These are phyloP conservation scores for Alexandromys fortis DNA, from an alignment of 2,113 vertebrate genomes.

Conservation along the genomic window DNA sequence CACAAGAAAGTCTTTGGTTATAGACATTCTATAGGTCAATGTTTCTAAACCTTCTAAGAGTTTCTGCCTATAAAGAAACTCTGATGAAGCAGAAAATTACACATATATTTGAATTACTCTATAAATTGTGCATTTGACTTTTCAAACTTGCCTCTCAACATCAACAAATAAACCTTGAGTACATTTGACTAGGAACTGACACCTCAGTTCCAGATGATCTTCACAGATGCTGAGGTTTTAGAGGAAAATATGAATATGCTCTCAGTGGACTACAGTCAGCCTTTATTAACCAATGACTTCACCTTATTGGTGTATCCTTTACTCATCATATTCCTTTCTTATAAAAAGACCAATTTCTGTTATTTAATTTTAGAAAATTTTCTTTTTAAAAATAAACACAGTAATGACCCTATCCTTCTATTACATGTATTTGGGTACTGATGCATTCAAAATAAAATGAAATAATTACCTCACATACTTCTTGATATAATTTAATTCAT, in stretches of 20 bases:
- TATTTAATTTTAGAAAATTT: constrained; percentile 71
- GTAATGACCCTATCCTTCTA: constrained; percentile 68
- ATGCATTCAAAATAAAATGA: background rate
- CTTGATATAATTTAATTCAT: background rate
- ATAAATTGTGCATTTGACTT: background rate
- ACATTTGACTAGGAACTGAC: background rate
- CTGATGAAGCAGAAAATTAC: background rate
- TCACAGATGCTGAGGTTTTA: background rate
- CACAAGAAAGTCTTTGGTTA: background rate
- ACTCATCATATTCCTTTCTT: constrained; percentile 61
- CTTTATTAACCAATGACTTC: background rate
- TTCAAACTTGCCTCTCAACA: background rate
- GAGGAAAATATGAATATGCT: background rate
- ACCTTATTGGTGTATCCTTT: background rate
- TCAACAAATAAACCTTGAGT: background rate
- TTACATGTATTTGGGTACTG: constrained; percentile 41
- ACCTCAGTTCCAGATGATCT: background rate
- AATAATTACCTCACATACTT: background rate
- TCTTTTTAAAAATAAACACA: constrained; percentile 64
- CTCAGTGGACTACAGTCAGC: background rate
- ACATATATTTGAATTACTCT: background rate
- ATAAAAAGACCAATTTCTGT: constrained; percentile 70
- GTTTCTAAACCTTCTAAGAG: constrained; percentile 5
- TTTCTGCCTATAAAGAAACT: background rate
- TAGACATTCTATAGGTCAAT: background rate